Base-by-base conservation (phyloP, 2,797 vertebrate species). In the Halcyon chelicuti region DNA sequence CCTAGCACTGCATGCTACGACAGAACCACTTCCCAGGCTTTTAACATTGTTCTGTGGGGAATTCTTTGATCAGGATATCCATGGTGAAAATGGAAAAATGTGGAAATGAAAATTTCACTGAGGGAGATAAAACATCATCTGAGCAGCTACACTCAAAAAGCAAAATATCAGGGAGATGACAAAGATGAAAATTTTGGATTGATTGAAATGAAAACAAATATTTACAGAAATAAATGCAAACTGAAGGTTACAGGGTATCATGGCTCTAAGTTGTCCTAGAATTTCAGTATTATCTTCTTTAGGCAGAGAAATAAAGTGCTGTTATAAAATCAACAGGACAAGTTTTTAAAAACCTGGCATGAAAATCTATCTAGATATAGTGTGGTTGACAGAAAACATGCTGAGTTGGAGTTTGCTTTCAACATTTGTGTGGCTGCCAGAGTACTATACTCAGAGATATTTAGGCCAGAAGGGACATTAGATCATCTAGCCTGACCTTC, bases 391-490 rank as follows among this genome's bases (percentile, higher is more conserved):
- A 93, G 83, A 92, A 97, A 95, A 95, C 94, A 91, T 82, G 89
- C 92, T 92, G 93, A 95, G 88, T 25, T 96, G 86, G 80, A 92
- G 90, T 68, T 91, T 91, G 80, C 90, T 96, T 96, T 97, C 91
- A 94, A 82, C 86, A 92, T 94, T 71, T 90, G 75, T 93, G 90
- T 83, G 60, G 72, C 88, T 96, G 96, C 96, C 96, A 96, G 93
- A 93, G 68, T 68, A 74, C 83, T 77, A 61, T 26, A 67, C 47
- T 95, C 47, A 72, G 81, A 96, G 96, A 93, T 95, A 95, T 92
- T 95, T 68, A 82, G 86, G 88, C 92, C 94, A 96, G 86, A 95
- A 96, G 88, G 96, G 95, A 97, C 95, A 88, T 97, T 91, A 96
- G 90, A 96, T 96, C 94, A 95, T 96, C 80, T 90, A 80, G 54